Conservation (phyloP, 2,113 vertebrate genomes). For the Thomomys bottae region DNA sequence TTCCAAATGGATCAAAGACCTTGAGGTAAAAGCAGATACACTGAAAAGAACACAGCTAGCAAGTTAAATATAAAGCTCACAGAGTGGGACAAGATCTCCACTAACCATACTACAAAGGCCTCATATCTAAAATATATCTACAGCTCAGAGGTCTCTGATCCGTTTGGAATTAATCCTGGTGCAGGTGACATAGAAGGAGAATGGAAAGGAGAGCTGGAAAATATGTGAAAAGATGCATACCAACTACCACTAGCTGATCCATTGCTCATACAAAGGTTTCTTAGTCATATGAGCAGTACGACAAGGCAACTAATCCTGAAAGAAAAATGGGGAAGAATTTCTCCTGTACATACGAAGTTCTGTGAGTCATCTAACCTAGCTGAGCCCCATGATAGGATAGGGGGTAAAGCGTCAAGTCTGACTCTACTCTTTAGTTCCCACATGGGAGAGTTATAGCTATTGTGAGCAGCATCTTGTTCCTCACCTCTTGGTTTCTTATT, state of each 20-base stretch:
- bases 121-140: too few species aligned
- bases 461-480: background rate
- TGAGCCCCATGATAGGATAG: background rate
- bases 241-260: background rate
- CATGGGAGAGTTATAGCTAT: background rate
- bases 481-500: background rate
- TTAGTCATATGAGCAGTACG: background rate
- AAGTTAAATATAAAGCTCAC: too few species aligned
- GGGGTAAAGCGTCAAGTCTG: background rate
- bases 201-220: background rate
- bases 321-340: background rate
- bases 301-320: background rate
- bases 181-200: too few species aligned
- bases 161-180: too few species aligned
- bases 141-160: too few species aligned
- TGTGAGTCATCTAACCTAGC: background rate
- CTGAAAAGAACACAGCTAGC: too few species aligned
- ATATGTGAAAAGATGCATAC: background rate
- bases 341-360: background rate
- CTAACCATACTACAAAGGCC: too few species aligned
- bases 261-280: background rate
- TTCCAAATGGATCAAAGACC: too few species aligned
- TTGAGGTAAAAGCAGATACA: too few species aligned
- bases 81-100: too few species aligned
- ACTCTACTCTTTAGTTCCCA: background rate